A percentile compares a stretch with the other conserved stretches of the same genome.
Conservation (phyloP, 2,888 invertebrate genomes). For the Aradus depressus region DNA sequence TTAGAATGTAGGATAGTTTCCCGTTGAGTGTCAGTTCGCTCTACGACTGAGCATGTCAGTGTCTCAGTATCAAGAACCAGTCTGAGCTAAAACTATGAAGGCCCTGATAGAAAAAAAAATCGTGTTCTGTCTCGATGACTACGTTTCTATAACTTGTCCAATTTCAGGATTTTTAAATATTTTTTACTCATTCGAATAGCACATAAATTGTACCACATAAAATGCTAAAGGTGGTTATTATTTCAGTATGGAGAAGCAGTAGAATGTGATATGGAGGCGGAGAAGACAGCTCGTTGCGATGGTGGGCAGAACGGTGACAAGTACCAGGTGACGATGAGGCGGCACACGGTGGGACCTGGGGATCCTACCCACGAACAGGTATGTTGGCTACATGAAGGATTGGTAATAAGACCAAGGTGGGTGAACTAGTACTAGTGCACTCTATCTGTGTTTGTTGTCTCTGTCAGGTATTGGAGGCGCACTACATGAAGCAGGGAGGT, state of each 20-base stretch:
- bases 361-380: constrained; percentile 77
- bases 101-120: no score
- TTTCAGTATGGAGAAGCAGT: constrained; percentile 45
- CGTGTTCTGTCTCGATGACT: no score
- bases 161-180: not conserved
- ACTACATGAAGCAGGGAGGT: constrained; percentile 38
- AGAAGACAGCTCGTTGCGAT: constrained; percentile 30
- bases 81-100: no score
- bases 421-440: no score
- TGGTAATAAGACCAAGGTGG: no score
- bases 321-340: constrained; percentile 47
- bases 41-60: no score
- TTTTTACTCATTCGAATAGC: not conserved
- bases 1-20: no score
- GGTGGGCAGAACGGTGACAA: constrained; percentile 28
- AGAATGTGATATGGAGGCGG: constrained; percentile 35
- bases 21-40: no score
- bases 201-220: not conserved
- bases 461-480: constrained; percentile 41
- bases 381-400: no score
- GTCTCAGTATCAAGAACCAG: no score
- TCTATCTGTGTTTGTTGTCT: constrained; percentile 14
- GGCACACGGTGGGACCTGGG: constrained; percentile 90
- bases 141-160: no score
- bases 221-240: constrained; percentile 18